phyloP scores from a whole-genome alignment of 2,113 vertebrate species.

The Lota lota region DNA sequence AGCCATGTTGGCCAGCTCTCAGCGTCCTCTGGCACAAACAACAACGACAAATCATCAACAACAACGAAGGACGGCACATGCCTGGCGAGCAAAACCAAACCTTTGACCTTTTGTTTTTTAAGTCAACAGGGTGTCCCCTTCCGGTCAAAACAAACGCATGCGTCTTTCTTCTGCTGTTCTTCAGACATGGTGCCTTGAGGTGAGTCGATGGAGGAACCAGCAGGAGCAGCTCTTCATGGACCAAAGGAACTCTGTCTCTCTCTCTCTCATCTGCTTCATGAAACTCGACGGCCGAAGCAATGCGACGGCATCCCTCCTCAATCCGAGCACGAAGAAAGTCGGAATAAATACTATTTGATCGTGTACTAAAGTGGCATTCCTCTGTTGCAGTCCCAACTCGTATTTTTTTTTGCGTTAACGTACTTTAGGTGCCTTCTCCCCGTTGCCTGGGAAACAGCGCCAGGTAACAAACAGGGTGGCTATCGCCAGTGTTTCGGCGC shows the following conservation, averaged over 20 bases:
- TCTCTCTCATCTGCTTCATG: not conserved
- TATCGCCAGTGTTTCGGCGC: slow-evolving; percentile 29
- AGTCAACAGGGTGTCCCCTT: slow-evolving; percentile 54
- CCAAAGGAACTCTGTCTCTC: not conserved
- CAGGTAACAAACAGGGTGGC: slow-evolving; percentile 30
- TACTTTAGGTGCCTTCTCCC: too few relatives aligned
- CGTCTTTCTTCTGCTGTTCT: slow-evolving; percentile 33
- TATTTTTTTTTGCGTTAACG: slow-evolving; percentile 30
- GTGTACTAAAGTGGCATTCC: slow-evolving; percentile 49
- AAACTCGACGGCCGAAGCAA: too few relatives aligned
- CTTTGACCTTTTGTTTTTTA: too few relatives aligned
- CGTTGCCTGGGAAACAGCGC: not conserved
- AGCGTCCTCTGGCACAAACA: too few relatives aligned
- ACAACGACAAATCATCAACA: too few relatives aligned
- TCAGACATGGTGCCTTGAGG: slow-evolving; percentile 71
- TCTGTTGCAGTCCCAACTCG: slow-evolving; percentile 58
- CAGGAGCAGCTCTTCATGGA: too few relatives aligned
- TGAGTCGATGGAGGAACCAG: slow-evolving; percentile 59
- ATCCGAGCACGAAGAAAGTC: slow-evolving; percentile 75
- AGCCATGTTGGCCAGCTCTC: too few relatives aligned
- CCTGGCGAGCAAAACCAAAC: slow-evolving; percentile 45
- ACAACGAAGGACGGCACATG: not conserved
- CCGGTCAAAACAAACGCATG: slow-evolving; percentile 60
- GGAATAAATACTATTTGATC: slow-evolving; percentile 78
- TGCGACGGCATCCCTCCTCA: slow-evolving; percentile 72